Base-by-base conservation (phyloP, 2,797 vertebrate species). In the Thalassophryne amazonica region DNA sequence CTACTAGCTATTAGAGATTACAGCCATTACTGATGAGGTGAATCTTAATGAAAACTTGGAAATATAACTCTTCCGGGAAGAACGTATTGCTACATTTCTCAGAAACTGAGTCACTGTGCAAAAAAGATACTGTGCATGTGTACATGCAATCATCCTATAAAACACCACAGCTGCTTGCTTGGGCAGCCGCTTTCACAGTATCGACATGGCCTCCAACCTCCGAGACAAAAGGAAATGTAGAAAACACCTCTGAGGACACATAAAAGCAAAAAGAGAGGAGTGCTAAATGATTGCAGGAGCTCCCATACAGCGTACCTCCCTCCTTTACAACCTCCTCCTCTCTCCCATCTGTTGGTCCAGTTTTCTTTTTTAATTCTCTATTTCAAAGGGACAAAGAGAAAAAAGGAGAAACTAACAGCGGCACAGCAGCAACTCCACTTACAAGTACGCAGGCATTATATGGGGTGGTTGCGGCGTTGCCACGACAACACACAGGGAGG, bases 401-500 rank as follows among this genome's bases (percentile, higher is more conserved):
- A 64, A 75, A 56, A 36, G 69, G 66, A 76, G 68, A 78, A 78
- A 80, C 69, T 68, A 77, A 80, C 67, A 69, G 64, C 57, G 37
- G 54, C 53, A 71, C 76, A 80, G 67, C 74, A 68, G 77, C 75
- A 79, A 73, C 70, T 56, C 69, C 85, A 79, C 82, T 86, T 82
- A 86, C 64, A 82, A 81, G 85, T 81, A 86, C 46, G 54, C 64
- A 57, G 54, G 59, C 85, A 75, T 84, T 81, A 80, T 86, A 89
- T 89, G 80, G 80, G 85, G 62, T 16, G 65, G 71, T 70, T 68
- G 45, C 76, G 29, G 76, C 56, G 88, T 91, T 90, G 84, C 87
- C 87, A 90, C 74, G 88, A 91, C 88, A 89, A 91, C 90, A 80
- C 80, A 71, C 62, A 68, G 73, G 73, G 78, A 58, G 70, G 73